These are phyloP conservation scores for Hemichromis elongatus DNA, from an alignment of 2,113 vertebrate genomes.

Conservation along the genomic window DNA sequence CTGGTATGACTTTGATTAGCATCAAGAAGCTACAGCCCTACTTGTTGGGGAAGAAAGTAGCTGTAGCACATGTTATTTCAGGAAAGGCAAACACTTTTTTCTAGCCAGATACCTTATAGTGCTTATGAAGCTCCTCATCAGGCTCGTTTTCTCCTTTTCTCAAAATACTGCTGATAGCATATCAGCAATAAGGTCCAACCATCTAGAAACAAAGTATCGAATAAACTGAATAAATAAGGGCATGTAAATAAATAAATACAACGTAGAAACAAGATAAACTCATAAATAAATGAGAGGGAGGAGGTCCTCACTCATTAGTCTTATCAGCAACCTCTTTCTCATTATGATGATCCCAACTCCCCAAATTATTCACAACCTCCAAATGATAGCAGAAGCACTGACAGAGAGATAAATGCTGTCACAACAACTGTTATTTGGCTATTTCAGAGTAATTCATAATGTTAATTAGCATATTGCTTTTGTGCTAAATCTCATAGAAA, in stretches of 20 bases:
- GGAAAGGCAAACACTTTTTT: conserved; percentile 87
- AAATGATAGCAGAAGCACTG: background rate
- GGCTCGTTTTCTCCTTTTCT: conserved; percentile 81
- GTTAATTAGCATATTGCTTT: background rate
- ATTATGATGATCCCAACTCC: background rate
- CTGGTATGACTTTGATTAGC: conserved; percentile 81
- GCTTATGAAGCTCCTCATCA: conserved; percentile 75
- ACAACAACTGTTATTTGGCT: background rate
- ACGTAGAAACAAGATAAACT: background rate
- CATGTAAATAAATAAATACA: background rate
- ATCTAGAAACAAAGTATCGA: conserved; percentile 64
- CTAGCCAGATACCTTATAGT: conserved; percentile 86
- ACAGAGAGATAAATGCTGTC: background rate
- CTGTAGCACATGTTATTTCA: conserved; percentile 85
- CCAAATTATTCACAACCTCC: background rate
- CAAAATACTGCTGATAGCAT: conserved; percentile 84
- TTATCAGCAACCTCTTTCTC: background rate
- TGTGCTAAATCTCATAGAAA: background rate
- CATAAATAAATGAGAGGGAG: background rate
- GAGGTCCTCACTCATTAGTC: background rate
- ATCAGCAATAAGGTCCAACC: conserved; percentile 78
- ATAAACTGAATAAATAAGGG: background rate
- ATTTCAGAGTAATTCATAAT: background rate
- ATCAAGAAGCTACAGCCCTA: conserved; percentile 80
- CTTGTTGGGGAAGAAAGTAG: conserved; percentile 81